Base-by-base conservation (phyloP, 2,113 vertebrate species). In the Equus quagga region DNA sequence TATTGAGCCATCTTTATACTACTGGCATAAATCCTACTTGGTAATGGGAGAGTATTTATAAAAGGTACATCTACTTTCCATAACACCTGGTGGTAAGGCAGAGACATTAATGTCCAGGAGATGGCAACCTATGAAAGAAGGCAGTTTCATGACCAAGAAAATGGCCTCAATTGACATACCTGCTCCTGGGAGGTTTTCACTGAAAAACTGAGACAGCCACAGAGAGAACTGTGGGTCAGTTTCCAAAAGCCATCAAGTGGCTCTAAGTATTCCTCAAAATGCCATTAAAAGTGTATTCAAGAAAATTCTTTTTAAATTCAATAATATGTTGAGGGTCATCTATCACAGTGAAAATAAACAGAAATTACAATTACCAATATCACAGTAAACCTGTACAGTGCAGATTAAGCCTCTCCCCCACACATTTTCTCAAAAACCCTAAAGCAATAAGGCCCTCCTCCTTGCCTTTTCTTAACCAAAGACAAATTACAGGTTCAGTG, bases 261-360 rank as follows among this genome's bases (percentile, higher is more conserved):
- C 46, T 88, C 81, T 87, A 94, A 73, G 78, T 67, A 86, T 36
- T 70, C 67, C 36, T 70, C 23, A 81, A 93, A 92, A 93, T 87
- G 44, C 31, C 75, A 78, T 54, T 41, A 36, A 86, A 73, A 24
- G 13, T 83, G 78, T 85, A 89, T 67, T 85, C 56, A 67, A 79
- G 78, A 78, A 89, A 89, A 69, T 21, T 58, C 49, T 70, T 95
- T 82, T 79, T 15, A 79, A 93, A 91, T 83, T 89, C 44, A 92
- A 19, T 92, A 41, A 73, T 79, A 5, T 84, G 31, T 41, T n/a
- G 10, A 81, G 79, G 33, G 23, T 54, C 65, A 87, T 33, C 79
- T 79, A 89, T 92, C 13, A 75, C 4, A 82, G 60, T 33, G n/a
- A 96, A 89, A 31, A 65, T 36, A 75, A 92, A 51, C 17, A 92